phyloP scores from a whole-genome alignment of 1,140 invertebrate genomes.

The Anagrus nilaparvatae region DNA sequence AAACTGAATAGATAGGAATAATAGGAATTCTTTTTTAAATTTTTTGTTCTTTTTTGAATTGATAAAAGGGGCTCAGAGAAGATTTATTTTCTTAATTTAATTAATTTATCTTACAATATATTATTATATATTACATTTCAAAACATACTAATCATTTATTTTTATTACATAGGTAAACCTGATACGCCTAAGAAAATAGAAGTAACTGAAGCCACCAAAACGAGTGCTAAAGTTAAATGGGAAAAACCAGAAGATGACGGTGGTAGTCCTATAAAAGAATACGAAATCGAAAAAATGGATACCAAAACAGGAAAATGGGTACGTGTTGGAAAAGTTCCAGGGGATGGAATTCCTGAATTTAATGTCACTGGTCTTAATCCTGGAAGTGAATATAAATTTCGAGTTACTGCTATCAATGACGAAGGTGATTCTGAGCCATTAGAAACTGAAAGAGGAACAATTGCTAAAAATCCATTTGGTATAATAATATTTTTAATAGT shows the following conservation, averaged over 20 bases:
- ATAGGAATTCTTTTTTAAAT: too few species aligned
- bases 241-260: slow-evolving; percentile 89
- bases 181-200: slow-evolving; percentile 76
- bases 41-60: too few species aligned
- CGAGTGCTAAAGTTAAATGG: slow-evolving; percentile 80
- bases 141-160: slow-evolving; percentile 11
- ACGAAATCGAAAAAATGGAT: slow-evolving; percentile 92
- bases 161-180: slow-evolving; percentile 54
- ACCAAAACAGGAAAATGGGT: slow-evolving; percentile 82
- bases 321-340: slow-evolving; percentile 67
- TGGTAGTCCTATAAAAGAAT: slow-evolving; percentile 85
- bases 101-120: background rate
- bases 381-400: slow-evolving; percentile 90
- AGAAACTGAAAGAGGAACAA: slow-evolving; percentile 66
- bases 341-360: slow-evolving; percentile 67
- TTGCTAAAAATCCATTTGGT: slow-evolving; percentile 97
- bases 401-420: slow-evolving; percentile 89
- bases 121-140: slow-evolving; percentile 1
- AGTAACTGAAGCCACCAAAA: slow-evolving; percentile 76
- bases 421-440: slow-evolving; percentile 94
- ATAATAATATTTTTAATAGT: slow-evolving; percentile 19
- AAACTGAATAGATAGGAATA: too few species aligned
- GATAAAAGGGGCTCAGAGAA: too few species aligned
- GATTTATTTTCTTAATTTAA: too few species aligned
- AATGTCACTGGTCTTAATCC: slow-evolving; percentile 85